Evolutionary conservation across 2,797 vertebrate species (phyloP), one percentile per base, ranked within the genome.

Genomic region (Parauchenoglanis ngamensis): DNA sequence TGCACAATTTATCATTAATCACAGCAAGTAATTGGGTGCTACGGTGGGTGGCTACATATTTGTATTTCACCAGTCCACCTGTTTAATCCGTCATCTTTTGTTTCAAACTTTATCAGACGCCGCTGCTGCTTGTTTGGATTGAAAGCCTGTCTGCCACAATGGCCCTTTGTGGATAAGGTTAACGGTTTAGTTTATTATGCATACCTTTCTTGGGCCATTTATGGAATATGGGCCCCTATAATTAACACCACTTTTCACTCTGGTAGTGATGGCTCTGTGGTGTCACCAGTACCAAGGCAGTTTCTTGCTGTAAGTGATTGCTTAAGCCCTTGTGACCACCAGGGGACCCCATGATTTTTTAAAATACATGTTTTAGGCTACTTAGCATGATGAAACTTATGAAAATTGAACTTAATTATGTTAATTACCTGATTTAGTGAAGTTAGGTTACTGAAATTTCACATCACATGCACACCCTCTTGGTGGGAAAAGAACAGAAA

Each of bases 61-160:
- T 67, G 31, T 17, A 31, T 68, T 31, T 6, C 46, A 6, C 67
- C 31, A 35, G 15, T 25, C 4, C 70, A 44, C 40, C 70, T 25
- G 19, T 25, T 75, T 25, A 75, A 75, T 75, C 72, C 4, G 2
- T 25, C 40, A n/a, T 75, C 44, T 75, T 75, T 49, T 44, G 21
- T 25, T 75, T 49, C 72, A 75, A 0, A 13, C 70, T 4, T 73
- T 46, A 73, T 73, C 70, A 3, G 40, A 6, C 1, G 10, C 5
- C 40, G 40, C 40, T 73, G 40, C 70, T 46, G 70, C 70, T 46
- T 46, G 70, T 73, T 73, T 73, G 70, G 70, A 73, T 25, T 46
- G 1, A 73, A 73, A 46, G 40, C 40, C 70, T 19, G 67, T 28
- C 2, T 35, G 67, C 67, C 59, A 67, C n/a, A 31, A 13, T 13